Conservation (phyloP, 2,113 vertebrate species). For the Pomatostomus ruficeps region DNA sequence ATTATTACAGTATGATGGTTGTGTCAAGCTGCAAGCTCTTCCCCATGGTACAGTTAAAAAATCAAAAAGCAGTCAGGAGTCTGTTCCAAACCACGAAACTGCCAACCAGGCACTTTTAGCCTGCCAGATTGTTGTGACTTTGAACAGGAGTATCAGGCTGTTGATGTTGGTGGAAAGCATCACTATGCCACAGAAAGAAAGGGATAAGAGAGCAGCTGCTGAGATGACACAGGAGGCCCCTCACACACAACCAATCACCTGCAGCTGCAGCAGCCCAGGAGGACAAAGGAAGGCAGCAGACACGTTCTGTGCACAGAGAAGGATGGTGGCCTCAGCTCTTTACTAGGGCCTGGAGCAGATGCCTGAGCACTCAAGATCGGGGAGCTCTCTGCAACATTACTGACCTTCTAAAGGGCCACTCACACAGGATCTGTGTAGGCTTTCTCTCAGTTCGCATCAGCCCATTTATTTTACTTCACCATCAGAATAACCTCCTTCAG, state of each 20-base stretch:
- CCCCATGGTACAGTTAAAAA: not conserved
- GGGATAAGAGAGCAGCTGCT: not conserved
- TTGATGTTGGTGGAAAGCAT: not conserved
- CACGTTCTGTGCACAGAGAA: rapidly evolving
- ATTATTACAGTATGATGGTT: not conserved
- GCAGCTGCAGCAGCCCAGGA: not conserved
- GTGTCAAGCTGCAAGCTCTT: not conserved
- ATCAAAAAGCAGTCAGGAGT: not conserved
- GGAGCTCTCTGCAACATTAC: not conserved
- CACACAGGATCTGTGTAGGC: not conserved
- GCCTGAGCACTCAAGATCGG: not conserved
- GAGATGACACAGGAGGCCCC: not conserved
- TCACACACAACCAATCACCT: not conserved
- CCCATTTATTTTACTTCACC: not conserved
- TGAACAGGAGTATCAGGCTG: not conserved
- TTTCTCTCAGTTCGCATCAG: not conserved
- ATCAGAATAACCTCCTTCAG: not conserved
- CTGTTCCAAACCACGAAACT: not conserved
- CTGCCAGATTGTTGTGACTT: not conserved
- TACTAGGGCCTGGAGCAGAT: not conserved
- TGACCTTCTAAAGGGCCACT: not conserved
- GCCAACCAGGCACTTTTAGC: not conserved
- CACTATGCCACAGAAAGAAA: not conserved
- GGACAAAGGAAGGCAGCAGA: not conserved
- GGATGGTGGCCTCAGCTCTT: not conserved